phyloP scores from a whole-genome alignment of 2,888 invertebrate species.

The Pristionchus arcanus region DNA sequence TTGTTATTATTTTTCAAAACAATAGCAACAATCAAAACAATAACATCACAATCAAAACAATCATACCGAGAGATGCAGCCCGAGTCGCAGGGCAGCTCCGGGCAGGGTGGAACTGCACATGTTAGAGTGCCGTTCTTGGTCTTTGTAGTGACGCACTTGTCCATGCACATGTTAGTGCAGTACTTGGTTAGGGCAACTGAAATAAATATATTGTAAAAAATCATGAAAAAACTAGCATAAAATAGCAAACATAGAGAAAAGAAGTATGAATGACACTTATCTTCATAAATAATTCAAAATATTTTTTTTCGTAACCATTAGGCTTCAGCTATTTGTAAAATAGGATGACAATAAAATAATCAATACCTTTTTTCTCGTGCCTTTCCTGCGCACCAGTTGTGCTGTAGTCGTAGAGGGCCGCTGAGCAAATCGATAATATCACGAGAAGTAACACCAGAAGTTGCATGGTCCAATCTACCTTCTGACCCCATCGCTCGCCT shows the following conservation, averaged over 20 bases:
- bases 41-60: neutral
- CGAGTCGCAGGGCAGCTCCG: slow-evolving; percentile 4
- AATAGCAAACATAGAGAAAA: too few relatives aligned
- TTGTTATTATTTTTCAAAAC: neutral
- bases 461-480: neutral
- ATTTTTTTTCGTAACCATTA: too few relatives aligned
- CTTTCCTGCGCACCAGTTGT: neutral
- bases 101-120: neutral
- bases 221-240: too few relatives aligned
- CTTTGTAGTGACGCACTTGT: neutral
- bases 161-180: slow-evolving; percentile 28
- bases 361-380: neutral
- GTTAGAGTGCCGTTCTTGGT: slow-evolving; percentile 1
- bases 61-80: slow-evolving; percentile 2
- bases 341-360: neutral
- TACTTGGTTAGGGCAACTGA: neutral
- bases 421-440: neutral
- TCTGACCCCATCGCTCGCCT: neutral
- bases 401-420: neutral
- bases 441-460: neutral
- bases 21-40: neutral
- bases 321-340: too few relatives aligned
- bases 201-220: neutral
- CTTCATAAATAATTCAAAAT: neutral
- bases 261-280: too few relatives aligned